Conservation (phyloP, 1,140 invertebrate genomes). For the Hyles euphorbiae region DNA sequence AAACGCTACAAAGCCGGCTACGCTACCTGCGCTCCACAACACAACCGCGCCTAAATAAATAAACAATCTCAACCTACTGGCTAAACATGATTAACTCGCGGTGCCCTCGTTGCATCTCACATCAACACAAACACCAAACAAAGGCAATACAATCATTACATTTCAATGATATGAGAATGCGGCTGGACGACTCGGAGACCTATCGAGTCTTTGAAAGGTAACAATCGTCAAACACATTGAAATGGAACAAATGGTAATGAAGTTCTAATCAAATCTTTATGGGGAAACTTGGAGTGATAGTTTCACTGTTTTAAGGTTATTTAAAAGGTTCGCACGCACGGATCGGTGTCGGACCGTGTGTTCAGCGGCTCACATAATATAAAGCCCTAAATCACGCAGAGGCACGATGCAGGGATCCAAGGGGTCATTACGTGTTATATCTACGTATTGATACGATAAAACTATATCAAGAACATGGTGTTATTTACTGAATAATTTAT, state of each 20-base stretch:
- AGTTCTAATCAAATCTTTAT: conserved; percentile 36
- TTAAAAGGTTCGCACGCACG: conserved; percentile 59
- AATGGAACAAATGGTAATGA: conserved; percentile 1
- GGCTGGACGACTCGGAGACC: too few species aligned
- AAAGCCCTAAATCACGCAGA: conserved; percentile 58
- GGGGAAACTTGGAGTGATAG: conserved; percentile 51
- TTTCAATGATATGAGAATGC: too few species aligned
- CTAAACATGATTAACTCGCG: conserved; percentile 20
- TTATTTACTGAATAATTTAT: conserved; percentile 60
- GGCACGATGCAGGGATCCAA: conserved; percentile 42
- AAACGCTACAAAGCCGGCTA: conserved; percentile 66
- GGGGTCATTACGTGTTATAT: conserved; percentile 41
- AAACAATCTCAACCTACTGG: conserved; percentile 15
- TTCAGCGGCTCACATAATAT: conserved; percentile 37
- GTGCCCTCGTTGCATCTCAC: too few species aligned
- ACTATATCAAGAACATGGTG: conserved; percentile 45
- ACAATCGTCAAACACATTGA: too few species aligned
- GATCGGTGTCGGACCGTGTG: conserved; percentile 45
- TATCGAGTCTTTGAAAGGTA: too few species aligned
- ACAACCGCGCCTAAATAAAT: conserved; percentile 54
- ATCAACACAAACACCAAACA: too few species aligned
- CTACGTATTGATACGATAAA: conserved; percentile 49
- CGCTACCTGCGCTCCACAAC: conserved; percentile 43
- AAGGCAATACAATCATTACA: too few species aligned
- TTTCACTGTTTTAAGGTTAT: conserved; percentile 46